A percentile compares a stretch with the other conserved stretches of the same genome.
Evolutionary conservation across 2,797 vertebrate species (phyloP).

Genomic region (Dermochelys coriacea): DNA sequence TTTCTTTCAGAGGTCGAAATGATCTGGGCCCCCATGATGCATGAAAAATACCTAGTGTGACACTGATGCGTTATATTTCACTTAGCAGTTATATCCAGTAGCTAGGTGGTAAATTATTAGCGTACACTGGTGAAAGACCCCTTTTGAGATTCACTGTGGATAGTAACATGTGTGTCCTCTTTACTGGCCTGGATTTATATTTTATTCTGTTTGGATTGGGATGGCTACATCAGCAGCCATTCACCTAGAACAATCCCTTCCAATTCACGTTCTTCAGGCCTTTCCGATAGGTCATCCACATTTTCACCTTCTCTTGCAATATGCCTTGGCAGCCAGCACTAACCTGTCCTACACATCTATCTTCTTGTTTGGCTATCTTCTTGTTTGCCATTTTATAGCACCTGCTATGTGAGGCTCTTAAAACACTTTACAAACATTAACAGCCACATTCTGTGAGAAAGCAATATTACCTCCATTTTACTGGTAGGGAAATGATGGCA

Average conservation of each 20-base stretch:
- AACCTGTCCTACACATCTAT: neutral
- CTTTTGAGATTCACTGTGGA: neutral
- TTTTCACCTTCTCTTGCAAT: neutral
- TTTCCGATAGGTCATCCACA: neutral
- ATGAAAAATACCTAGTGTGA: neutral
- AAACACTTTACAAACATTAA: too few relatives aligned
- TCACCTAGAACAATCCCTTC: neutral
- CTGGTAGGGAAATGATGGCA: neutral
- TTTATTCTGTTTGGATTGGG: neutral
- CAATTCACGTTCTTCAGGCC: neutral
- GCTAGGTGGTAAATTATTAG: neutral
- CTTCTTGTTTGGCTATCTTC: neutral
- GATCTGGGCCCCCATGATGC: neutral
- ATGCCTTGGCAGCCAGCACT: neutral
- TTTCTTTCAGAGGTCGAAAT: neutral
- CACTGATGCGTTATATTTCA: neutral
- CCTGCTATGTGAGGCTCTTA: too few relatives aligned
- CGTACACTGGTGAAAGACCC: neutral
- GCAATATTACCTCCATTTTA: neutral
- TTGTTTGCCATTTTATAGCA: too few relatives aligned
- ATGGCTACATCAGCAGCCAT: neutral
- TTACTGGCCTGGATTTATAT: neutral
- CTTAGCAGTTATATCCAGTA: neutral
- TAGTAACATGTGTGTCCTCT: neutral
- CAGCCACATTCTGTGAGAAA: too few relatives aligned